These are phyloP conservation scores for Pluvianellus socialis DNA, from an alignment of 2,113 vertebrate genomes.

Conservation along the genomic window DNA sequence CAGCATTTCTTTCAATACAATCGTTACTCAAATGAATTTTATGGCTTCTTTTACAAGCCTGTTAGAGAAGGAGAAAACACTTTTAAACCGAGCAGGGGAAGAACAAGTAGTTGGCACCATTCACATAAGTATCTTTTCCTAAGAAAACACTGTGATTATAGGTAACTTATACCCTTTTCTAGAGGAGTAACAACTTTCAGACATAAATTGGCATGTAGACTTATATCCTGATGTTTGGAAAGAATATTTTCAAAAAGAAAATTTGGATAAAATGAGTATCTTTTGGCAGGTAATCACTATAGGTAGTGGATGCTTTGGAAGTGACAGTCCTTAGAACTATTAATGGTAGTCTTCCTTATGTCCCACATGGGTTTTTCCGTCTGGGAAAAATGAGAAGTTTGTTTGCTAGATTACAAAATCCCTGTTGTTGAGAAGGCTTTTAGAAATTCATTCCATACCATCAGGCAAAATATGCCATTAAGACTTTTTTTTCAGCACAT, in stretches of 20 bases:
- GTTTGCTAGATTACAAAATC: neutral
- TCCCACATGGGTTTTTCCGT: neutral
- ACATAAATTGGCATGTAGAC: neutral
- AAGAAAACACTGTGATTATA: neutral
- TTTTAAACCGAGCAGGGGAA: neutral
- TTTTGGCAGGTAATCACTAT: neutral
- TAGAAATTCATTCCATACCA: neutral
- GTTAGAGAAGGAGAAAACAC: neutral
- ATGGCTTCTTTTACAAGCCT: neutral
- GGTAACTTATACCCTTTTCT: neutral
- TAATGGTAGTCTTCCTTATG: neutral
- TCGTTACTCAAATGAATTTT: neutral
- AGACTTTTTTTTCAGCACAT: neutral
- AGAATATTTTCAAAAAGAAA: neutral
- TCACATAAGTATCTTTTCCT: neutral
- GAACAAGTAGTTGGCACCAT: neutral
- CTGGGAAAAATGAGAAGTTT: neutral
- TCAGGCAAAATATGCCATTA: neutral
- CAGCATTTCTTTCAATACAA: neutral
- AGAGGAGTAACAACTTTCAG: neutral
- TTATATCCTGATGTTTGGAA: neutral
- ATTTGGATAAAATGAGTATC: neutral
- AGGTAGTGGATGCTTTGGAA: neutral
- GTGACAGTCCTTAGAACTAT: neutral
- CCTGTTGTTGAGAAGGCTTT: neutral